A percentile compares a stretch with the other conserved stretches of the same genome.
These are phyloP conservation scores for Aviceda subcristata DNA, from an alignment of 2,113 vertebrate genomes.

Conservation along the genomic window DNA sequence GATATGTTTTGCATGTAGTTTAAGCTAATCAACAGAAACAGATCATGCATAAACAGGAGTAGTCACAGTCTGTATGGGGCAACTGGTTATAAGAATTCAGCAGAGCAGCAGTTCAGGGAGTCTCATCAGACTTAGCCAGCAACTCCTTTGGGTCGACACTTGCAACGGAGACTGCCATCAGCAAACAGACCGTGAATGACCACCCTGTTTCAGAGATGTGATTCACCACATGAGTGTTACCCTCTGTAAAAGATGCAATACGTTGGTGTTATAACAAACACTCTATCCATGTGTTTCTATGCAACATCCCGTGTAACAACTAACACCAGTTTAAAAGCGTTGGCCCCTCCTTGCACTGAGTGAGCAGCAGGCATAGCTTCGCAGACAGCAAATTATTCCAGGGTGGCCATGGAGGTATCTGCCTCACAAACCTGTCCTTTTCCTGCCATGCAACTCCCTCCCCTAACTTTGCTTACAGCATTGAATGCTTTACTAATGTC, in stretches of 20 bases:
- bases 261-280: background rate
- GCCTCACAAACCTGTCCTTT: background rate
- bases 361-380: background rate
- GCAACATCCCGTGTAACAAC: background rate
- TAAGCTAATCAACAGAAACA: background rate
- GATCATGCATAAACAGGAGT: background rate
- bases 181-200: background rate
- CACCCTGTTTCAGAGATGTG: background rate
- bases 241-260: background rate
- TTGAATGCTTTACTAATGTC: background rate
- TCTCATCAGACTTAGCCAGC: background rate
- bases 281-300: background rate
- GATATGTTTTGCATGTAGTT: background rate
- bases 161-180: background rate
- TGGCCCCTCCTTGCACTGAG: background rate
- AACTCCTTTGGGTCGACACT: fast-evolving
- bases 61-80: background rate
- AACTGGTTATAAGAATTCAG: background rate
- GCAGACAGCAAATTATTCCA: background rate
- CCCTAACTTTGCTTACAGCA: background rate
- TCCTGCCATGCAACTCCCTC: background rate
- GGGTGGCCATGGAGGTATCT: background rate
- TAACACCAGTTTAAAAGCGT: background rate
- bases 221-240: background rate
- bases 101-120: background rate